These are phyloP conservation scores for Nephrotoma flavescens DNA, from an alignment of 2,888 invertebrate species.

Conservation along the genomic window DNA sequence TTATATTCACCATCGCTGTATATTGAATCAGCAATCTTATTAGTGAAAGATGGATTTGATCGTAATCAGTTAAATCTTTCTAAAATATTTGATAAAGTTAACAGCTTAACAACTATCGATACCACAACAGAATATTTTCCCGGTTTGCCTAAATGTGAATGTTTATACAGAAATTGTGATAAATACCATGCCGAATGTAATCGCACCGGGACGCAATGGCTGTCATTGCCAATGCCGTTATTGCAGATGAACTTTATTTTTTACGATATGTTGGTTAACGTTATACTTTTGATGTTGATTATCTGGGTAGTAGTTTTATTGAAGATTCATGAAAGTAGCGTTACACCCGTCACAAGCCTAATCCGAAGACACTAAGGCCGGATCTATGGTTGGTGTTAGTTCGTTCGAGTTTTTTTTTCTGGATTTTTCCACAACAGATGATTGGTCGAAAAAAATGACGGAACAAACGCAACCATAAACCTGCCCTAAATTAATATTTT, in stretches of 20 bases:
- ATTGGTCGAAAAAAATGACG: too few species aligned
- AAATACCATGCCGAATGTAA: neutral
- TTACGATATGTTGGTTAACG: neutral
- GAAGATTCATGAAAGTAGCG: neutral
- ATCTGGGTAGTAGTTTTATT: neutral
- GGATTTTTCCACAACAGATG: too few species aligned
- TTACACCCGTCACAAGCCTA: neutral
- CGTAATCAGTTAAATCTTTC: neutral
- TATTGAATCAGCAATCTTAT: neutral
- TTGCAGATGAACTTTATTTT: neutral
- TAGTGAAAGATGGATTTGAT: neutral
- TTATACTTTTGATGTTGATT: neutral
- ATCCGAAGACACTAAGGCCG: too few species aligned
- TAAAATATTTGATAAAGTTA: neutral
- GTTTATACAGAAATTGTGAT: neutral
- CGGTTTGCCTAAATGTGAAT: neutral
- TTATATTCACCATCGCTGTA: neutral
- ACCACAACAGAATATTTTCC: accelerated
- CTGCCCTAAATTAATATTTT: too few species aligned
- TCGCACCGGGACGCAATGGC: neutral
- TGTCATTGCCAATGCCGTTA: neutral
- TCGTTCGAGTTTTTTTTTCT: too few species aligned
- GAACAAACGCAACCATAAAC: too few species aligned
- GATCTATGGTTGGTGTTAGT: too few species aligned
- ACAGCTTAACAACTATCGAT: neutral